These are phyloP conservation scores for Typhlomys cinereus DNA, from an alignment of 2,113 vertebrate species.

Conservation along the genomic window DNA sequence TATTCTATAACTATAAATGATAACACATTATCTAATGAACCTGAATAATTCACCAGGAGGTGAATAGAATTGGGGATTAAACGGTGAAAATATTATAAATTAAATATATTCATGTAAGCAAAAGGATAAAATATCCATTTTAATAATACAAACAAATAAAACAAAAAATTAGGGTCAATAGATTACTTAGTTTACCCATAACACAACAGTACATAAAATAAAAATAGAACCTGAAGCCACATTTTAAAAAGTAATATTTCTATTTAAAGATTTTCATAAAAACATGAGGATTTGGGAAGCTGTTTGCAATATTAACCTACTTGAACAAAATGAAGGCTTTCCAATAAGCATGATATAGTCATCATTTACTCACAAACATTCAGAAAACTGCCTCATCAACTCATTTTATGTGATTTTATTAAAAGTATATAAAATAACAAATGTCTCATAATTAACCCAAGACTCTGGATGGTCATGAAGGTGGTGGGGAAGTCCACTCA, in stretches of 20 bases:
- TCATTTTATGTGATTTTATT: slow-evolving; percentile 71
- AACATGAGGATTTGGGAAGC: not conserved
- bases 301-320: slow-evolving; percentile 10
- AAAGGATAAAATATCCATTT: too few relatives aligned
- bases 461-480: slow-evolving; percentile 61
- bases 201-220: not conserved
- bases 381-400: slow-evolving; percentile 25
- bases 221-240: not conserved
- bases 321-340: not conserved
- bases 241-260: slow-evolving; percentile 21
- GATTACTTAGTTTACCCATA: not conserved
- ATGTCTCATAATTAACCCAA: slow-evolving; percentile 56
- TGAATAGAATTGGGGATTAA: too few relatives aligned
- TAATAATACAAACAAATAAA: too few relatives aligned
- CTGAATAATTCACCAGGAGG: not conserved
- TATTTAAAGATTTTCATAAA: not conserved
- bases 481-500: slow-evolving; percentile 30
- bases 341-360: slow-evolving; percentile 60
- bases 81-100: too few relatives aligned
- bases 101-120: too few relatives aligned
- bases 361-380: slow-evolving; percentile 44
- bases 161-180: not conserved
- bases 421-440: slow-evolving; percentile 73
- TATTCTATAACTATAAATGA: not conserved
- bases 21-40: slow-evolving; percentile 21